Evolutionary conservation across 1,140 invertebrate genomes (phyloP).

Genomic region (Drosophila chauvacae): DNA sequence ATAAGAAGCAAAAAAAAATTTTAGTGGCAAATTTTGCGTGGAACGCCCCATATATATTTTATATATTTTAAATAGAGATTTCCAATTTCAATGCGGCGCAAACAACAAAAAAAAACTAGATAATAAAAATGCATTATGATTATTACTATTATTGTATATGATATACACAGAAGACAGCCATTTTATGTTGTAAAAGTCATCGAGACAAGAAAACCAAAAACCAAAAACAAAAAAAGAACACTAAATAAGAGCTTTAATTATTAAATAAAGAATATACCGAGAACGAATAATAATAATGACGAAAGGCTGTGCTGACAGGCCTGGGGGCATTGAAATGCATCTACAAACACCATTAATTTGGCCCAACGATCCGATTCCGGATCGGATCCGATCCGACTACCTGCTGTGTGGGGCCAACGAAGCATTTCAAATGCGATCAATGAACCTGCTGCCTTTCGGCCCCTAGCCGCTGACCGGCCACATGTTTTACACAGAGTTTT

Average conservation of each 20-base stretch:
- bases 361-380: conserved; percentile 42
- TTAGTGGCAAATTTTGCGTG: no score
- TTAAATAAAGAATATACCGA: conserved; percentile 80
- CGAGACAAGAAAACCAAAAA: conserved; percentile 43
- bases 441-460: conserved; percentile 63
- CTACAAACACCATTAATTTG: conserved; percentile 71
- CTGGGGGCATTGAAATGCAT: conserved; percentile 52
- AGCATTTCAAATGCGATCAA: conserved; percentile 80
- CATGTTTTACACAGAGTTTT: conserved; percentile 71
- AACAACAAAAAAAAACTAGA: conserved; percentile 20
- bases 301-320: conserved; percentile 61
- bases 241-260: conserved; percentile 84
- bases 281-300: conserved; percentile 43
- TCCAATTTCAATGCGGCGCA: conserved; percentile 40
- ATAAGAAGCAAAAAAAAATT: no score
- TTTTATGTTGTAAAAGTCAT: conserved; percentile 67
- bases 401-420: conserved; percentile 50
- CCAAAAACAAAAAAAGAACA: conserved; percentile 49
- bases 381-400: conserved; percentile 47
- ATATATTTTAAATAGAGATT: conserved; percentile 74
- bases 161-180: conserved; percentile 60
- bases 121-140: conserved; percentile 57
- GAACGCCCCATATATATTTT: no score
- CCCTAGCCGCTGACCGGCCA: conserved; percentile 33
- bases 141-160: conserved; percentile 36